These are phyloP conservation scores for Thumatha senex DNA, from an alignment of 2,888 invertebrate genomes.

Conservation along the genomic window DNA sequence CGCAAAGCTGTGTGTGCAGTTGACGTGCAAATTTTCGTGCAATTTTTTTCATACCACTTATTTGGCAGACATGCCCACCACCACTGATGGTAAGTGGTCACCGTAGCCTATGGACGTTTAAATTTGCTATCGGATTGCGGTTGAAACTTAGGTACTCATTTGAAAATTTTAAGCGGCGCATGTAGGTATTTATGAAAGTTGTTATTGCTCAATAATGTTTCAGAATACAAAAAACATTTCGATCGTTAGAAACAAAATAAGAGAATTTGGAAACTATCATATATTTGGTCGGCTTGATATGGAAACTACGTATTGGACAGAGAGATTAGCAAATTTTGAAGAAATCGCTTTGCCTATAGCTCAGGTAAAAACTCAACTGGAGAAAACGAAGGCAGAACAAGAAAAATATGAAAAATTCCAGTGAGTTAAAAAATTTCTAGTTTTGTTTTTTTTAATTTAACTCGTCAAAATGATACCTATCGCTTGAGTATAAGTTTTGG, in stretches of 20 bases:
- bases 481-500: too few species aligned
- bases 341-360: slow-evolving; percentile 43
- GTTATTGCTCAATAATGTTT: neutral
- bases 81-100: too few species aligned
- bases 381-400: slow-evolving; percentile 38
- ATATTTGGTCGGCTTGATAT: slow-evolving; percentile 41
- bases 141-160: too few species aligned
- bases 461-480: too few species aligned
- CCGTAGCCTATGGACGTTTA: too few species aligned
- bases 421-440: neutral
- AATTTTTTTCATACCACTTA: too few species aligned
- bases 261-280: slow-evolving; percentile 33
- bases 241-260: slow-evolving; percentile 49
- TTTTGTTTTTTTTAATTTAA: neutral
- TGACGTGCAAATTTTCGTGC: too few species aligned
- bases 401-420: slow-evolving; percentile 19
- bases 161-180: too few species aligned
- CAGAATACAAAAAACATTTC: slow-evolving; percentile 22
- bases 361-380: slow-evolving; percentile 42
- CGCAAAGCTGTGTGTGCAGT: too few species aligned
- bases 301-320: slow-evolving; percentile 53
- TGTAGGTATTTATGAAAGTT: neutral
- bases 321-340: slow-evolving; percentile 44
- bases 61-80: too few species aligned
- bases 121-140: too few species aligned